These are phyloP conservation scores for Choreutis nemorana DNA, from an alignment of 2,888 invertebrate genomes.

Conservation along the genomic window DNA sequence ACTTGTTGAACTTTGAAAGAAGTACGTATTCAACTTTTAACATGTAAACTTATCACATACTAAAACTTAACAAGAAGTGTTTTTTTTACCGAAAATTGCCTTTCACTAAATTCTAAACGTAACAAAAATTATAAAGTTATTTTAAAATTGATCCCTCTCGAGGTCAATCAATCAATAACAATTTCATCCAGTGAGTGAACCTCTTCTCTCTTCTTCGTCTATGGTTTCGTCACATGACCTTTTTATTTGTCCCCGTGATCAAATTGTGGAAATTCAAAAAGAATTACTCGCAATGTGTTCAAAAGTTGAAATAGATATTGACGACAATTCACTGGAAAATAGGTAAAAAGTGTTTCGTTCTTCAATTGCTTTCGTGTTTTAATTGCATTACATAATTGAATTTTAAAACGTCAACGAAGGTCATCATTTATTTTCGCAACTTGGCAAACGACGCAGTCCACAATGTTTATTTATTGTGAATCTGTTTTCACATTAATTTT, in stretches of 20 bases:
- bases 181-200: too few species aligned
- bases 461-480: constrained; percentile 20
- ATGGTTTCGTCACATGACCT: constrained; percentile 71
- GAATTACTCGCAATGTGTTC: constrained; percentile 58
- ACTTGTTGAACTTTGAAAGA: too few species aligned
- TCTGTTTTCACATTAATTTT: constrained; percentile 17
- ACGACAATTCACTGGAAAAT: constrained; percentile 67
- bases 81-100: too few species aligned
- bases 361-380: constrained; percentile 10
- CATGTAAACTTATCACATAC: too few species aligned
- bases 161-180: too few species aligned
- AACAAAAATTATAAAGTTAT: too few species aligned
- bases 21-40: too few species aligned
- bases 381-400: constrained; percentile 43
- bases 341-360: constrained; percentile 51
- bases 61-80: too few species aligned
- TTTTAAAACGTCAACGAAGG: constrained; percentile 36
- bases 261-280: constrained; percentile 73
- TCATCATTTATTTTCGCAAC: constrained; percentile 43
- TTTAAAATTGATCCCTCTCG: too few species aligned
- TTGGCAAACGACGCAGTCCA: constrained; percentile 31
- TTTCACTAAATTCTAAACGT: too few species aligned
- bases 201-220: constrained; percentile 33
- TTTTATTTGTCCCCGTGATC: constrained; percentile 77
- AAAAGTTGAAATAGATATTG: constrained; percentile 66